These are phyloP conservation scores for Microplitis mediator DNA, from an alignment of 1,140 invertebrate genomes.

Conservation along the genomic window DNA sequence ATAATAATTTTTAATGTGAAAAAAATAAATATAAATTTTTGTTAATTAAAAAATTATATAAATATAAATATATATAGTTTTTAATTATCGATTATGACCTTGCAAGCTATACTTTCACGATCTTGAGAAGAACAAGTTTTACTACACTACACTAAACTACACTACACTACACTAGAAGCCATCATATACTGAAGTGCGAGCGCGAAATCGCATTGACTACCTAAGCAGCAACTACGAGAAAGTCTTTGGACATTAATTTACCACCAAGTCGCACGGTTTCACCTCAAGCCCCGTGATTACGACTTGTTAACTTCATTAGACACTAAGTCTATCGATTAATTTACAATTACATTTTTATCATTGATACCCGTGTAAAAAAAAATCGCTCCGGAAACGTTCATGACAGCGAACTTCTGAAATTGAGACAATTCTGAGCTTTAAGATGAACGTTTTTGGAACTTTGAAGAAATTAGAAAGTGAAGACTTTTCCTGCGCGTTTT, in stretches of 20 bases:
- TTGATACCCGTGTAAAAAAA: too few relatives aligned
- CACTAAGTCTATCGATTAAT: too few relatives aligned
- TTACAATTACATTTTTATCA: too few relatives aligned
- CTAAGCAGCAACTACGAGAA: conserved; percentile 18
- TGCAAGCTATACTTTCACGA: conserved; percentile 23
- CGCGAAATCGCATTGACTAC: conserved; percentile 11
- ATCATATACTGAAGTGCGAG: neutral
- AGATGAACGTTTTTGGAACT: too few relatives aligned
- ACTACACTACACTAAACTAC: neutral
- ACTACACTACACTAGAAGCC: neutral
- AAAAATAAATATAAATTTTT: neutral
- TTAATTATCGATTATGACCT: conserved; percentile 12
- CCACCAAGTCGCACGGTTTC: neutral
- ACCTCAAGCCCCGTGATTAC: neutral
- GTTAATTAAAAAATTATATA: neutral
- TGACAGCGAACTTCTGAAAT: too few relatives aligned
- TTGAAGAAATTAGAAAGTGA: too few relatives aligned
- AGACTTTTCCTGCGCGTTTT: too few relatives aligned
- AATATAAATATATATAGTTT: neutral
- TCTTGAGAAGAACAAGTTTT: neutral
- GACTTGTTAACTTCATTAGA: neutral
- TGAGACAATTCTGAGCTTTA: too few relatives aligned
- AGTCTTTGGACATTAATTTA: conserved; percentile 12
- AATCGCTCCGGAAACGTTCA: too few relatives aligned
- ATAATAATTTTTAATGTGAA: neutral